Evolutionary conservation across 1,140 invertebrate species (phyloP), one percentile per base, ranked within the genome.

Genomic region (Mercenaria mercenaria): DNA sequence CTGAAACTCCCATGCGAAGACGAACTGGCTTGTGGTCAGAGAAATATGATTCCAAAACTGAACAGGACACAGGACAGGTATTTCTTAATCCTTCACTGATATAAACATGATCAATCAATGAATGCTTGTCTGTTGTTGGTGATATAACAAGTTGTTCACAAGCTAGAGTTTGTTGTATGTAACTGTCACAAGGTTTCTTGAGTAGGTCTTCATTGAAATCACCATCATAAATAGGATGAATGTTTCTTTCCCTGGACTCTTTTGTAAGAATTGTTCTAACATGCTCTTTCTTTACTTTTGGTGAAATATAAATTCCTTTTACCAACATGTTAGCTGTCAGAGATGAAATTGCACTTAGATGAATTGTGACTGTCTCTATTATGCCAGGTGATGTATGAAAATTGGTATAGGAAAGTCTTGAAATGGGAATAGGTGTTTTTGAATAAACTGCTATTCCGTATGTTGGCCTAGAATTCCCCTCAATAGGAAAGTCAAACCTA

Each of bases 361-460:
- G 29, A 67, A 67, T 34, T 2, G 6, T 32, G 34, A 67, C 64
- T 20, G 20, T 37, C 20, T 67, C 64, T 32, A 67, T 67, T 8
- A 67, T 20, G 3, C 29, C 34, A 34, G 26, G 26, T 34, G 26
- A 34, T 34, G 26, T 34, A 67, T 37, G 64, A 20, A 67, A 32
- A 10, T 8, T 67, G 29, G 13, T 67, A 26, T 67, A 67, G 13
- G 34, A 32, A 20, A 67, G 32, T 8, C 8, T 37, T 32, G 29
- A 67, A 10, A 32, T 26, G 32, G 64, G 29, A 67, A 67, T 67
- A 32, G 64, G 3, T 10, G 3, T 34, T 37, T 67, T 67, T 11
- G 64, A 67, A 47, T 83, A 83, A 4, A 83, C 59, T 23, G 29
- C 59, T 43, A 83, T 52, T 47, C 81, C 81, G 43, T 83, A 52